phyloP scores from a whole-genome alignment of 2,888 invertebrate genomes.

The Meteorus colon region DNA sequence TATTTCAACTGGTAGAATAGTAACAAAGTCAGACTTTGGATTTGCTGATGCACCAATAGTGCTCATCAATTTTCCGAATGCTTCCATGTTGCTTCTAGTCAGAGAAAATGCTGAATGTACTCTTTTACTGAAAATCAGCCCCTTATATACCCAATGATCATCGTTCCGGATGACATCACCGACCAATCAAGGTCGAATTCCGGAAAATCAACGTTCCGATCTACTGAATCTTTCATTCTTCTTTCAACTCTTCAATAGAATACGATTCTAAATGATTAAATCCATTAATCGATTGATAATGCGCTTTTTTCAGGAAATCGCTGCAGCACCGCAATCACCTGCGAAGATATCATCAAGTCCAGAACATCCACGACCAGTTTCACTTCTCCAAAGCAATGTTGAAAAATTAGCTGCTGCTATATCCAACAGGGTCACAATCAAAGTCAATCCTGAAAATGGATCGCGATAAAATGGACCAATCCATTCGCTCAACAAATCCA shows the following conservation, averaged over 20 bases:
- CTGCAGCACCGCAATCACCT: slow-evolving; percentile 13
- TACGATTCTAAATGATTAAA: background rate
- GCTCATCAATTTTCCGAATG: slow-evolving; percentile 28
- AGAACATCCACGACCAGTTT: slow-evolving; percentile 53
- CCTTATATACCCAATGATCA: slow-evolving; percentile 20
- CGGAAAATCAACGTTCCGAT: background rate
- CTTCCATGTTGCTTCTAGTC: slow-evolving; percentile 32
- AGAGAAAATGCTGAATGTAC: slow-evolving; percentile 21
- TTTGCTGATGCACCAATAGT: slow-evolving; percentile 18
- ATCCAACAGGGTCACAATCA: slow-evolving; percentile 71
- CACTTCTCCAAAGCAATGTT: slow-evolving; percentile 60
- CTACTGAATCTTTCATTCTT: background rate
- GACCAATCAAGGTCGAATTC: background rate
- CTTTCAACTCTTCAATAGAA: background rate
- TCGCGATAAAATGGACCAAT: slow-evolving; percentile 61
- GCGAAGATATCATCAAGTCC: slow-evolving; percentile 36
- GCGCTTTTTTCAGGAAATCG: slow-evolving; percentile 56
- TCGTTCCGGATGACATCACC: background rate
- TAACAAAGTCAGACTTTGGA: background rate
- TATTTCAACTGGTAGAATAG: slow-evolving; percentile 28
- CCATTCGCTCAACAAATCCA: slow-evolving; percentile 29
- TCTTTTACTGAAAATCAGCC: background rate
- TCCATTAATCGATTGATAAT: background rate
- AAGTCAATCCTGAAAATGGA: slow-evolving; percentile 68
- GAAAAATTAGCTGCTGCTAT: slow-evolving; percentile 67